Base-by-base conservation (phyloP, 2,888 invertebrate genomes). In the Linyphia triangularis region DNA sequence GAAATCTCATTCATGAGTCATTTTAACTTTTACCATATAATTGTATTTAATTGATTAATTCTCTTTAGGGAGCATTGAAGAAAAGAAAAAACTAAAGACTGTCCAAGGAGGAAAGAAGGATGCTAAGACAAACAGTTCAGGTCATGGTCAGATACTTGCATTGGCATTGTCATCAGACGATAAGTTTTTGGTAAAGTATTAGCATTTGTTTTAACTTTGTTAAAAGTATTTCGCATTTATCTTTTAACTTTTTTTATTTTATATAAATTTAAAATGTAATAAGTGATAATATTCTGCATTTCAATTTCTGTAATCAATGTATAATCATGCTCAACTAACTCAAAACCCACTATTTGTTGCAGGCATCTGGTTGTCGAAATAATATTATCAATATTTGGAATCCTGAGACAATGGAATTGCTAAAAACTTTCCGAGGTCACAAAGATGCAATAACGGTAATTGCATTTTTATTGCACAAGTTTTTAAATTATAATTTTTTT, bases 301-400 rank as follows among this genome's bases (percentile, higher is more conserved):
- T 19, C 10, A 59, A 59, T 9, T 59, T 1, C 9, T 59, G 59
- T 4, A 13, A 43, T 43, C 9, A 19, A 19, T 59, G 28, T 65
- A 28, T 28, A 26, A 9, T 9, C 26, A 65, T 28, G 7, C 13
- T 26, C 28, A n/a, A 6, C 30, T 13, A 28, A 26, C 5, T 65
- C 19, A 16, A 19, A n/a, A 10, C 28, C 13, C 4, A 28, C 6
- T 22, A 10, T 19, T 40, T 26, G 69, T 91, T 92, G 86, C 91
- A 95, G 93, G 96, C 95, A 19, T 94, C 95, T 75, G 96, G 96
- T 37, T 96, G 96, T 92, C 93, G 93, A 84, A 94, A 93, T 79
- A 94, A 95, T 72, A 93, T 95, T 90, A 96, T 99, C 90, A 95
- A 96, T 92, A 95, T 98, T 67, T 97, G 97, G 96, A 95, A 97